Evolutionary conservation across 2,888 invertebrate genomes (phyloP), one percentile per base, ranked within the genome.

Genomic region (Galeruca laticollis): DNA sequence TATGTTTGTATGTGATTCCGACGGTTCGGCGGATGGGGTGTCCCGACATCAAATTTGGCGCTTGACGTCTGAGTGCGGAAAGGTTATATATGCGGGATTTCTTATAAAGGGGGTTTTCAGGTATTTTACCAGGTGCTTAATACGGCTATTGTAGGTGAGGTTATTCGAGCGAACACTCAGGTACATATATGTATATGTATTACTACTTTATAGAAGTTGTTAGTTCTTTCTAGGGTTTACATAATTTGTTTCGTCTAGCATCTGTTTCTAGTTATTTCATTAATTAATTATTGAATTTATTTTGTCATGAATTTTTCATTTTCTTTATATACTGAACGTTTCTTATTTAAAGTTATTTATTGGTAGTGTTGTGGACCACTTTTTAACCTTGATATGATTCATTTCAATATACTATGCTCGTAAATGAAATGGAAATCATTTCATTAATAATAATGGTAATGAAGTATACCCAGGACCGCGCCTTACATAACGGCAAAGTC

Each of bases 1-100:
- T 35, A 20, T 51, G 43, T 26, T 26, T 54, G 63, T 54, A 35
- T 10, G 35, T 10, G 56, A 26, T 52, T 20, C 2, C 37, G 54
- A 54, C n/a, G 26, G 26, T 40, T 63, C 54, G 35, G 63, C 43
- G 33, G 54, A 63, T 56, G 56, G 62, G 35, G 49, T 51, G 49
- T 52, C n/a, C 51, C 37, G 43, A 63, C 54, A 56, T 37, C 31
- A 63, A 63, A 43, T 63, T 63, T 63, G 54, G 43, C 52, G 63
- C 26, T 43, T 15, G 33, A 26, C 31, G 8, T 61, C 18, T 61
- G 21, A 21, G n/a, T 62, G 37, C 20, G 31, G n/a, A n/a, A 51
- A 18, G 47, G 15, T 61, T 62, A 10, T 52, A 31, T n/a, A 47
- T 47, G 43, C 35, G 33, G 56, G 26, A 31, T 56, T 56, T 56